A percentile compares a stretch with the other conserved stretches of the same genome.
Conservation (phyloP, 1,140 invertebrate genomes). For the Halictus rubicundus region DNA sequence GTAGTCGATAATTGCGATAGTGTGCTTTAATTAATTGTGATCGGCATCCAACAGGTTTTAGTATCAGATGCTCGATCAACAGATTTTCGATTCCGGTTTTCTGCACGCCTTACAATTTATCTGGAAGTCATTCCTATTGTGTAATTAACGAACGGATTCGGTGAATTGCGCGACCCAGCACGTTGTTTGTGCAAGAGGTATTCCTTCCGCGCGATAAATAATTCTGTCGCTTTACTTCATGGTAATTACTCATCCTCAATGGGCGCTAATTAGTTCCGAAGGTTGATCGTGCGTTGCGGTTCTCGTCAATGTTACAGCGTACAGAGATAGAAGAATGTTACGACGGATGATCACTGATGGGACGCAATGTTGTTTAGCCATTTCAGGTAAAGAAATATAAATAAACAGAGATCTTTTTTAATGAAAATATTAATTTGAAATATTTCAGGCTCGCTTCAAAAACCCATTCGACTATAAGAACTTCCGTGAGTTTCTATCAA, state of each 20-base stretch:
- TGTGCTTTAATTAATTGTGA: too few species aligned
- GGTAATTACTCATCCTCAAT: neutral
- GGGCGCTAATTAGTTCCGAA: neutral
- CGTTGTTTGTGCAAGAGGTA: neutral
- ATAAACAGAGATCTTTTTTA: too few species aligned
- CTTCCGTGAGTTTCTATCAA: too few species aligned
- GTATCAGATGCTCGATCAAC: too few species aligned
- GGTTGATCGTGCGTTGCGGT: neutral
- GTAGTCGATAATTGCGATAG: too few species aligned
- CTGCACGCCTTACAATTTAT: neutral
- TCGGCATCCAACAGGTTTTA: too few species aligned
- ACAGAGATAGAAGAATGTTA: neutral
- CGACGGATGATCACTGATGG: neutral
- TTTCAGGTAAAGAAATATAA: too few species aligned
- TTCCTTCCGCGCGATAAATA: neutral
- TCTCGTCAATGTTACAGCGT: neutral
- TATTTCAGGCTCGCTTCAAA: too few species aligned
- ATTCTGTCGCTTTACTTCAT: neutral
- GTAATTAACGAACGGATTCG: slow-evolving; percentile 13
- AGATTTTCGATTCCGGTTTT: too few species aligned
- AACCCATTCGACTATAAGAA: too few species aligned
- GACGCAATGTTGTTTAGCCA: neutral
- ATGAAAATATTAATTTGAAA: too few species aligned
- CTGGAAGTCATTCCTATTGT: neutral
- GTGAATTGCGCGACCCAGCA: neutral